Conservation (phyloP, 2,888 invertebrate species). For the Eupelmus urozonus region DNA sequence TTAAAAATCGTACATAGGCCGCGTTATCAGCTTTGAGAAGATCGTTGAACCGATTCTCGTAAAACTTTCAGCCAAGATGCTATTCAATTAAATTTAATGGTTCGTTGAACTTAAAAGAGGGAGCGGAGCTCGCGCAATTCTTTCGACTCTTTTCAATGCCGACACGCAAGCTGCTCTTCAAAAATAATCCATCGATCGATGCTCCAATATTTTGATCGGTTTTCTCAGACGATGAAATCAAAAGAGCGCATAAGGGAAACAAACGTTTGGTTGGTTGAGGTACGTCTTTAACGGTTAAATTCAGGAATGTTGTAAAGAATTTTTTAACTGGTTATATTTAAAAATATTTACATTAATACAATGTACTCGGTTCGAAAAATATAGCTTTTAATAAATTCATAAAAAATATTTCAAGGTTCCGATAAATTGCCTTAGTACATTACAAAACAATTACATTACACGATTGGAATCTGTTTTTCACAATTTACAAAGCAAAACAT, state of each 20-base stretch:
- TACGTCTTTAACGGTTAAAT: no score
- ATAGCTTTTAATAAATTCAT: no score
- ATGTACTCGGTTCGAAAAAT: no score
- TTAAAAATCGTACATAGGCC: not conserved
- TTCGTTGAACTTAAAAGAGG: constrained; percentile 26
- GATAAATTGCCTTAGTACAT: no score
- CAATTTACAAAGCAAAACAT: no score
- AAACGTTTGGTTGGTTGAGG: no score
- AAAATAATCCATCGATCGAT: constrained; percentile 12
- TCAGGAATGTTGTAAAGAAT: no score
- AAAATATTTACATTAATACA: no score
- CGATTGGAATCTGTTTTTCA: no score
- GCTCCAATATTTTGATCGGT: constrained; percentile 19
- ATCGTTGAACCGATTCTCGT: constrained; percentile 31
- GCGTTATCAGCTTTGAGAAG: constrained; percentile 22
- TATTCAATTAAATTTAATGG: constrained; percentile 43
- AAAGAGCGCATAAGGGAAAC: not conserved
- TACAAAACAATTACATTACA: no score
- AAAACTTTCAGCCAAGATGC: constrained; percentile 22
- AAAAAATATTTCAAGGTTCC: no score
- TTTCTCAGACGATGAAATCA: not conserved
- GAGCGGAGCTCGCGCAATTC: not conserved
- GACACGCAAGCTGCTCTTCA: not conserved
- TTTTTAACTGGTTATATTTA: no score
- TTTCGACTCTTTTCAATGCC: constrained; percentile 12